These are phyloP conservation scores for Tetramorium alpestre DNA, from an alignment of 1,140 invertebrate species.

Conservation along the genomic window DNA sequence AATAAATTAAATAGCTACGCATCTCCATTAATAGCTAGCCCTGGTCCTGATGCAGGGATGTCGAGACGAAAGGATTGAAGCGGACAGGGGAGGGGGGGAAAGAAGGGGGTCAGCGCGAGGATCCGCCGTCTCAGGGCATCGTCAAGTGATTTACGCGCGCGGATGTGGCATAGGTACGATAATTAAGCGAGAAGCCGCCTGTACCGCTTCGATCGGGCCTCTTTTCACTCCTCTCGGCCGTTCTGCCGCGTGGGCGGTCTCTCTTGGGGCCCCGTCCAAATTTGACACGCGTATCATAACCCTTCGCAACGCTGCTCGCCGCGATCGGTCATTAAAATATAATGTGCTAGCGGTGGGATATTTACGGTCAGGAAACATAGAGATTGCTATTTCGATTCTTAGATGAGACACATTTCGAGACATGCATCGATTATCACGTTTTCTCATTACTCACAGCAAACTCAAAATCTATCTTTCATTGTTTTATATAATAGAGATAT, in stretches of 20 bases:
- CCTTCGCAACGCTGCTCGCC: constrained; percentile 69
- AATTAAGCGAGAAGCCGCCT: constrained; percentile 81
- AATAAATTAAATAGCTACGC: not conserved
- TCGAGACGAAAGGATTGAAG: constrained; percentile 14
- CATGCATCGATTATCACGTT: not conserved
- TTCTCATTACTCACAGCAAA: not conserved
- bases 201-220: constrained; percentile 75
- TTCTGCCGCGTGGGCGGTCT: constrained; percentile 82
- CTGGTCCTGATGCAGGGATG: not conserved
- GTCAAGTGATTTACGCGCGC: constrained; percentile 82
- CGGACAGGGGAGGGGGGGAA: not conserved
- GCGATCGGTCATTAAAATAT: constrained; percentile 71
- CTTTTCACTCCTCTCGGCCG: constrained; percentile 78
- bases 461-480: not conserved
- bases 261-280: constrained; percentile 78
- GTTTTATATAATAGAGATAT: not conserved
- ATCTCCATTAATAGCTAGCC: not conserved
- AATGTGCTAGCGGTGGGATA: constrained; percentile 52
- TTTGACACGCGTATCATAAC: constrained; percentile 84
- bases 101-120: constrained; percentile 54
- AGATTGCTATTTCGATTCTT: constrained; percentile 28
- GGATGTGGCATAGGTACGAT: constrained; percentile 81
- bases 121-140: constrained; percentile 76
- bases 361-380: not conserved
- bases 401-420: not conserved